phyloP scores from a whole-genome alignment of 2,113 vertebrate species.

The Albula glossodonta region DNA sequence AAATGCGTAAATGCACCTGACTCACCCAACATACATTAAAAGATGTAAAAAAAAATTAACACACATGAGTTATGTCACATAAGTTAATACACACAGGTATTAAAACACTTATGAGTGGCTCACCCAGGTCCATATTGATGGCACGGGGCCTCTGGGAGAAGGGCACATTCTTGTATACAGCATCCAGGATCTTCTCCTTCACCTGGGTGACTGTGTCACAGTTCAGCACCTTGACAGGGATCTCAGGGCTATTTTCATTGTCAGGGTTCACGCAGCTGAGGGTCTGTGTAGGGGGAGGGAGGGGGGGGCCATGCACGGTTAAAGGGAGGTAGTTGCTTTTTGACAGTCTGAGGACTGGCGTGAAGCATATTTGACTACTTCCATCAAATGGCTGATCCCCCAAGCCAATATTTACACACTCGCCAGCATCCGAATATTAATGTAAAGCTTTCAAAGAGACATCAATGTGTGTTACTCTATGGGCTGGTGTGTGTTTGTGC shows the following conservation, averaged over 20 bases:
- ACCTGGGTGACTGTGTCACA: slow-evolving; percentile 93
- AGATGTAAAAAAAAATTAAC: no score
- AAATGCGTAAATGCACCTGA: not conserved
- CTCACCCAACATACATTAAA: not conserved
- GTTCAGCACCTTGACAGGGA: slow-evolving; percentile 90
- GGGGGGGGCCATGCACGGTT: not conserved
- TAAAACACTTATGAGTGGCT: not conserved
- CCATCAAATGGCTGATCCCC: no score
- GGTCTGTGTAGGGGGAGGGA: slow-evolving; percentile 68
- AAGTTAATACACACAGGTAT: no score
- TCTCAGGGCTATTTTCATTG: slow-evolving; percentile 92
- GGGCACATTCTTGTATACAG: slow-evolving; percentile 88
- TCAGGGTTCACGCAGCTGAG: slow-evolving; percentile 91
- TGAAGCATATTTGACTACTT: no score
- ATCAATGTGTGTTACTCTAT: not conserved
- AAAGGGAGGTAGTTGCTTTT: not conserved
- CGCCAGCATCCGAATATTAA: no score
- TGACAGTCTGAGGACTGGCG: no score
- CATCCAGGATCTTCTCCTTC: slow-evolving; percentile 94
- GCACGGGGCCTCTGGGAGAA: slow-evolving; percentile 85
- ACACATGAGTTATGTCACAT: no score
- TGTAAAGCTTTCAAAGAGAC: no score
- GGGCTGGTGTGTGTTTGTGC: not conserved
- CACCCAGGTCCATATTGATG: slow-evolving; percentile 91
- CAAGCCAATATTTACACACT: no score